phyloP scores from a whole-genome alignment of 2,797 vertebrate genomes.

The Remorina albescens region DNA sequence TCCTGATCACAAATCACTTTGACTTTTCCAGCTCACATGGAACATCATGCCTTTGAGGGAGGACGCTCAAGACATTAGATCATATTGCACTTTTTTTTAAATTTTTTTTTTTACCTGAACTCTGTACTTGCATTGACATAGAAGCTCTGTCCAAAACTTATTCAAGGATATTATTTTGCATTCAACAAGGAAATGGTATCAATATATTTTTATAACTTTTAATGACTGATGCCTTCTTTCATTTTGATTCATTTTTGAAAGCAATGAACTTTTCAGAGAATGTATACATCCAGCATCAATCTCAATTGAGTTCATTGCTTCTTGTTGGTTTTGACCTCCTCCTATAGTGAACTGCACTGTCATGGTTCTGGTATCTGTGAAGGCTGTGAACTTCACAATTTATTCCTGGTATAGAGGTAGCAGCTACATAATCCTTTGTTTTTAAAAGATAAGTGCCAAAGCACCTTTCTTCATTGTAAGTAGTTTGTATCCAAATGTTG shows the following conservation, averaged over 20 bases:
- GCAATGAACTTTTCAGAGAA: slow-evolving; percentile 50
- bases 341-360: slow-evolving; percentile 57
- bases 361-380: slow-evolving; percentile 31
- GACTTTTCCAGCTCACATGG: slow-evolving; percentile 89
- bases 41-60: slow-evolving; percentile 96
- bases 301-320: slow-evolving; percentile 23
- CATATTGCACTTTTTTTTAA: slow-evolving; percentile 46
- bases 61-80: slow-evolving; percentile 88
- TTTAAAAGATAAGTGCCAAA: slow-evolving; percentile 70
- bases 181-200: slow-evolving; percentile 62
- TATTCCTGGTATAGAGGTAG: slow-evolving; percentile 39
- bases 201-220: slow-evolving; percentile 82
- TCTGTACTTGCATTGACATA: slow-evolving; percentile 58
- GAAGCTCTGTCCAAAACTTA: slow-evolving; percentile 53
- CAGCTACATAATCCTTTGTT: slow-evolving; percentile 25
- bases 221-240: slow-evolving; percentile 70
- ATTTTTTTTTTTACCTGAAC: slow-evolving; percentile 47
- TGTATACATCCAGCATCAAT: slow-evolving; percentile 22
- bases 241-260: slow-evolving; percentile 36
- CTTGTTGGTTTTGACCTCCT: slow-evolving; percentile 37
- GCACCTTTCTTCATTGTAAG: slow-evolving; percentile 42
- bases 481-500: slow-evolving; percentile 8
- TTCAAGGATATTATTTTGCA: slow-evolving; percentile 68
- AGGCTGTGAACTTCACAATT: slow-evolving; percentile 32
- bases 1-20: slow-evolving; percentile 34